Base-by-base conservation (phyloP, 2,113 vertebrate species). In the Cebidichthys violaceus region DNA sequence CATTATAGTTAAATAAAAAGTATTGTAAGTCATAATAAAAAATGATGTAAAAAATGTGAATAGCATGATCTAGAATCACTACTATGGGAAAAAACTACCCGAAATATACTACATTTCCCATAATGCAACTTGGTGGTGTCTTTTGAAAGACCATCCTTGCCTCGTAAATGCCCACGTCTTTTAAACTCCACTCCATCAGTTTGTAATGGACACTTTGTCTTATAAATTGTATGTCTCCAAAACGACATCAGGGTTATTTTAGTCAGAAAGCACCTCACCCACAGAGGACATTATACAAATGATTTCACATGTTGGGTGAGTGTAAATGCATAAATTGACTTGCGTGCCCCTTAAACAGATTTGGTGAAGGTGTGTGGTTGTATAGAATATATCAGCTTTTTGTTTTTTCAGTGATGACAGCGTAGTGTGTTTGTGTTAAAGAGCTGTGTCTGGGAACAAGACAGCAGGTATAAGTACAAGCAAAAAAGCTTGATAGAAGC, bases 351-450 rank as follows among this genome's bases (percentile, higher is more conserved):
- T 70, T 33, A 27, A 29, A 60, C n/a, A 7, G 29, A 20, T 41
- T 2, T 4, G 29, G 9, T 47, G n/a, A 24, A 8, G 15, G 62
- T 29, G 15, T 60, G 41, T 7, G 15, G 24, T 18, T 13, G n/a
- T 65, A 13, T 31, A 6, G 13, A 45, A 61, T 18, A 29, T 18
- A 61, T 41, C 17, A 55, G 22, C 18, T 24, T 80, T 66, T 68
- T n/a, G 18, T 67, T 79, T 78, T n/a, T 70, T 29, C n/a, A 43
- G 9, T 14, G 65, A 70, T 41, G 20, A 50, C 18, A 52, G 2
- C n/a, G 6, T n/a, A 41, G 18, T 66, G 33, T 76, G 33, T 69
- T 69, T 65, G 33, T 76, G 33, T 69, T 69, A 2, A 69, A 27
- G 39, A 70, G 55, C 29, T 70, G 54, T 54, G 22, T 55, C 29